Conservation (phyloP, 2,797 vertebrate genomes). For the Squalus acanthias region DNA sequence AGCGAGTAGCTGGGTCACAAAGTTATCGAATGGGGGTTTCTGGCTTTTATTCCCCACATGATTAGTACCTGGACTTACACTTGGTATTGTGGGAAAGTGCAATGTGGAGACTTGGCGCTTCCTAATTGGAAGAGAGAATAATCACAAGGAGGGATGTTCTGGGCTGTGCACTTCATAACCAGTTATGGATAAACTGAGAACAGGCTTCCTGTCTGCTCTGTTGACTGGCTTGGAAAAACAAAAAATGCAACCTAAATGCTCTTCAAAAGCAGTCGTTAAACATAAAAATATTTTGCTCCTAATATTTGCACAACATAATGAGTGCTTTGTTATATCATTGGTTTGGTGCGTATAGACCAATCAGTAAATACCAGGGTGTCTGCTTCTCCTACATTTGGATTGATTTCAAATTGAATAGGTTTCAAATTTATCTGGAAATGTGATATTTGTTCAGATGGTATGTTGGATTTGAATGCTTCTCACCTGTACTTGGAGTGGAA, state of each 20-base stretch:
- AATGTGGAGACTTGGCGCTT: background rate
- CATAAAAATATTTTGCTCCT: background rate
- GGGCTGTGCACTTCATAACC: background rate
- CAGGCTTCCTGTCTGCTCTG: background rate
- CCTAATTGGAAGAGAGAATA: background rate
- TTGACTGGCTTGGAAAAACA: background rate
- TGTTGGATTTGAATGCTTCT: background rate
- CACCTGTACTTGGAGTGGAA: background rate
- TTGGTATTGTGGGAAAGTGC: background rate
- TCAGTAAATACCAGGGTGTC: background rate
- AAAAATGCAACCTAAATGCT: too few relatives aligned
- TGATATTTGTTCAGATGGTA: conserved; percentile 17
- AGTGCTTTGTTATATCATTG: background rate
- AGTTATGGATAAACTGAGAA: background rate
- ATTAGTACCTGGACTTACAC: background rate
- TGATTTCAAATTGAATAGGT: conserved; percentile 16
- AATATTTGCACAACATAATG: background rate
- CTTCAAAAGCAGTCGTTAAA: background rate
- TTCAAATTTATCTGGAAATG: background rate
- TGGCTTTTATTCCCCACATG: background rate
- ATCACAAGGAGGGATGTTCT: background rate
- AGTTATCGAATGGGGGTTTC: background rate
- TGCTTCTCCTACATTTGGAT: conserved; percentile 7
- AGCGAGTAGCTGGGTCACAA: background rate
- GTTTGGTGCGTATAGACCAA: background rate